These are phyloP conservation scores for Clanis bilineata DNA, from an alignment of 2,888 invertebrate species.

Conservation along the genomic window DNA sequence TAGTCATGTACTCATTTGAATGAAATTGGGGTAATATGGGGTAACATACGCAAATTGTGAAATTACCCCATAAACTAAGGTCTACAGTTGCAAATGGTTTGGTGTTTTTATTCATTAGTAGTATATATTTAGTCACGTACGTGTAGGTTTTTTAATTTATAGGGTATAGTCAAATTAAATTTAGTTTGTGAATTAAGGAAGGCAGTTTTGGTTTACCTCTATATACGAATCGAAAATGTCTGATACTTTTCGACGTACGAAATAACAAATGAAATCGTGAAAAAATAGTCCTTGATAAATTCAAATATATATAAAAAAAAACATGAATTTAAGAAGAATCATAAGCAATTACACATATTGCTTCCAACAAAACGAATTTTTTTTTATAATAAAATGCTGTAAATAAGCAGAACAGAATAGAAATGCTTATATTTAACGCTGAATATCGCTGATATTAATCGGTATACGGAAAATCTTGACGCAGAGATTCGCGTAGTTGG, in stretches of 20 bases:
- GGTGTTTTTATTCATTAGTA: background rate
- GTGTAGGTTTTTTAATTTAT: background rate
- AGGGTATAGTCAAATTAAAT: background rate
- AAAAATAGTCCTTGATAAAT: background rate
- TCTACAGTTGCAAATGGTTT: background rate
- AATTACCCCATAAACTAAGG: background rate
- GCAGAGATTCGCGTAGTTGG: background rate
- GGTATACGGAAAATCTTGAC: background rate
- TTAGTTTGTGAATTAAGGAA: background rate
- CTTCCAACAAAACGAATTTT: background rate
- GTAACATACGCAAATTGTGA: background rate
- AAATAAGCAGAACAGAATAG: conserved; percentile 15
- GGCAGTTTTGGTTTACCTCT: background rate
- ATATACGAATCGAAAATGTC: background rate
- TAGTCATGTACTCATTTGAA: too few relatives aligned
- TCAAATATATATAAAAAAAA: background rate
- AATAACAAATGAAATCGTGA: too few relatives aligned
- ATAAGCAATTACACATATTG: background rate
- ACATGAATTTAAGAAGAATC: background rate
- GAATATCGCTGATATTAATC: conserved; percentile 2
- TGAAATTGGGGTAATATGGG: background rate
- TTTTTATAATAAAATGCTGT: conserved; percentile 6
- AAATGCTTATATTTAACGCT: conserved; percentile 16
- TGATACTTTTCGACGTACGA: background rate
- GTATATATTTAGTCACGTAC: background rate